A percentile compares a stretch with the other conserved stretches of the same genome.
Evolutionary conservation across 2,888 invertebrate genomes (phyloP).

Genomic region (Spialia ferax): DNA sequence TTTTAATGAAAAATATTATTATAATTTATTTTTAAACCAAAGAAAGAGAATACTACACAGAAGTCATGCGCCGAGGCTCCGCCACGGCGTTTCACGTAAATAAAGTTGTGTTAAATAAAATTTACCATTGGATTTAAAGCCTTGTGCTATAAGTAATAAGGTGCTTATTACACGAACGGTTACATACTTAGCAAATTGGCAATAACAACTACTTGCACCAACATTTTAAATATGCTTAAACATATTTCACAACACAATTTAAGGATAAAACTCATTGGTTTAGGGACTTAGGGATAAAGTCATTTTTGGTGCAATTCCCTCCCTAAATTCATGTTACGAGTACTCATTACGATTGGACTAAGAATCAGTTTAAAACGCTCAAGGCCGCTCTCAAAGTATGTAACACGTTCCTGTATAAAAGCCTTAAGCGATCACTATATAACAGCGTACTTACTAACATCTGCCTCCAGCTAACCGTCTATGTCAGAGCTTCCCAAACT

Average conservation of each 20-base stretch:
- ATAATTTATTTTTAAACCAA: constrained; percentile 16
- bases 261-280: no score
- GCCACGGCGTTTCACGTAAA: constrained; percentile 16
- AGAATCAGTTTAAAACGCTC: no score
- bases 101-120: constrained; percentile 37
- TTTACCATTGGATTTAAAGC: constrained; percentile 42
- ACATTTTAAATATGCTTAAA: no score
- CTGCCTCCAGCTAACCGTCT: neutral
- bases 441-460: constrained; percentile 2
- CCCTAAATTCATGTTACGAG: no score
- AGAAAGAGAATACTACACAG: constrained; percentile 25
- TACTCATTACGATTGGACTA: no score
- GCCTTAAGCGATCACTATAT: constrained; percentile 1
- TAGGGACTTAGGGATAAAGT: no score
- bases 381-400: neutral
- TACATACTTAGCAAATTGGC: neutral
- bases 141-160: constrained; percentile 47
- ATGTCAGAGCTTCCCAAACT: neutral
- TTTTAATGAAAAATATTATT: constrained; percentile 15
- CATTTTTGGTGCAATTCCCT: no score
- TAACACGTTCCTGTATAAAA: neutral
- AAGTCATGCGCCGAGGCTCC: constrained; percentile 24
- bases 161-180: constrained; percentile 24
- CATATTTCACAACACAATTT: no score
- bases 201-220: no score